Evolutionary conservation across 2,113 vertebrate genomes (phyloP), one percentile per base, ranked within the genome.

Genomic region (Andinoacara biseriatus): DNA sequence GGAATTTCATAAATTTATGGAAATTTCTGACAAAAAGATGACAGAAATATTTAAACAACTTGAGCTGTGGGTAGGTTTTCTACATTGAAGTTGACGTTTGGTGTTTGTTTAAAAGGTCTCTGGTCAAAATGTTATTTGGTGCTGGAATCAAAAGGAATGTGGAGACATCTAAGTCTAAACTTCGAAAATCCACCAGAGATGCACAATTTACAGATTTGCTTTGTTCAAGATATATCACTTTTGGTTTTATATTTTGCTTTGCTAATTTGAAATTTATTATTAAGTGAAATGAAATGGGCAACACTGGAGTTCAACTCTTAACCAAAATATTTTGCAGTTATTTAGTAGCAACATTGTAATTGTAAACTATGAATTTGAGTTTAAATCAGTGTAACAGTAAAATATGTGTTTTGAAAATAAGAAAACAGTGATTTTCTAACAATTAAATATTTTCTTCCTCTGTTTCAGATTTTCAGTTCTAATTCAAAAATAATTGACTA

Each of bases 111-210:
- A 26, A 0, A 43, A 65, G 13, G n/a, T 5, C 35, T 40, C 35
- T 38, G 20, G 1, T 52, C 49, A 52, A 52, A 52, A 17, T 18
- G 6, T 52, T 52, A 20, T 52, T 52, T 52, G 49, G 49, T 52
- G 17, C 17, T 52, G 17, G 17, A 52, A 52, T 18, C 49, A 52
- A 52, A 52, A 5, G 8, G 17, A 52, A 18, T 8, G 49, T 52
- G 18, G 49, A 52, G 15, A 52, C 63, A 49, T 1, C 5, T 29
- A 43, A 29, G 63, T 69, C 22, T 65, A 13, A 14, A 18, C 33
- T 0, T 31, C 33, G 3, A 65, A 0, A 24, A 14, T 65, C 35
- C 62, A 43, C 38, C 38, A 67, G 38, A 0, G 14, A 0, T 22
- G 43, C 62, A 26, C 0, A 7, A 46, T 18, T 46, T 67, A 46